Evolutionary conservation across 2,888 invertebrate genomes (phyloP), one percentile per base, ranked within the genome.

Genomic region (Aphidius colemani): DNA sequence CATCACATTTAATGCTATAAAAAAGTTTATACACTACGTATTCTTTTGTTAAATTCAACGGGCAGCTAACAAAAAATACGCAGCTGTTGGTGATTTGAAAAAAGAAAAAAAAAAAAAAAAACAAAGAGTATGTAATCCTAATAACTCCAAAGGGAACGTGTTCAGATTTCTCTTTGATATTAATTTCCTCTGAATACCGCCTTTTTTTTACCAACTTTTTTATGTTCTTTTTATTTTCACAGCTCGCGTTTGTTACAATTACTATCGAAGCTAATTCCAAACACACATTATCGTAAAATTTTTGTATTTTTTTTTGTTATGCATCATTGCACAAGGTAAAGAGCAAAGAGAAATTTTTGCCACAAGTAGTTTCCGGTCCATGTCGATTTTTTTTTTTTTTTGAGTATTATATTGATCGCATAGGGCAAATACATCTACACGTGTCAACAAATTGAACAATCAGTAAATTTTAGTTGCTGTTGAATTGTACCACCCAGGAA

Each of bases 31-130:
- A 30, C 10, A 67, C 66, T 72, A 72, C 73, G 73, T 74, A 74
- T 67, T 69, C 71, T 67, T 71, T 74, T 74, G 72, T 74, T 59
- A 60, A 64, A 45, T 66, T 69, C 66, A 69, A 69, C 66, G 64
- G 67, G 70, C 69, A 67, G 67, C 50, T 51, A 53, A 30, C 30
- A 30, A 30, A 30, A 30, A 30, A 30, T 30, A 30, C 30, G 30
- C 30, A 30, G 30, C 30, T 30, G 30, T 30, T 57, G 63, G 53
- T 53, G 43, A 43, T 50, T 43, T 41, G 41, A 50, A 50, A 10
- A 39, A 11, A 39, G 18, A 48, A 46, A 18, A 18, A 18, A 18
- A 18, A 18, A 18, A 18, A 18, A 30, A 67, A 69, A 69, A 70
- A 70, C 67, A 70, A 66, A 30, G 30, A 70, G 66, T 68, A 40